Conservation (phyloP, 2,113 vertebrate genomes). For the Corydoras sp. region DNA sequence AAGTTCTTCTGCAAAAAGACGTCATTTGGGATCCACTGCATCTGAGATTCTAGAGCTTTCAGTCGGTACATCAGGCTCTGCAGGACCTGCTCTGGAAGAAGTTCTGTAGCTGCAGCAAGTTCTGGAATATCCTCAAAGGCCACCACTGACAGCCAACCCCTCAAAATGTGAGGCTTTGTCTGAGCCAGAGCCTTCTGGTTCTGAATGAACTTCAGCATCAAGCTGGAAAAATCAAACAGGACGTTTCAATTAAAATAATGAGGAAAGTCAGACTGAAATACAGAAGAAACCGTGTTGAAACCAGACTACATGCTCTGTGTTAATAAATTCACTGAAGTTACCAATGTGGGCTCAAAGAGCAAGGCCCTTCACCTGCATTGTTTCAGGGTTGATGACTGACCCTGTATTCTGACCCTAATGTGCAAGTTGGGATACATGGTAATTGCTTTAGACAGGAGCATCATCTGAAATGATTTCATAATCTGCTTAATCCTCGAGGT, state of each 20-base stretch:
- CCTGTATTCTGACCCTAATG: no score
- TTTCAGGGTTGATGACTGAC: no score
- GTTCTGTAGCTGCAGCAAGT: slow-evolving; percentile 27
- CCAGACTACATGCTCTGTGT: no score
- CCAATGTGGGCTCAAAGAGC: no score
- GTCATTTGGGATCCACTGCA: background rate
- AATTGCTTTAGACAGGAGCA: no score
- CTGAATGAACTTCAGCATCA: slow-evolving; percentile 44
- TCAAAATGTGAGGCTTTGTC: slow-evolving; percentile 48
- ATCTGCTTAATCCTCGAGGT: no score
- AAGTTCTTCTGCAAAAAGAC: background rate
- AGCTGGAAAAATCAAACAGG: slow-evolving; percentile 37
- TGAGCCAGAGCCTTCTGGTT: background rate
- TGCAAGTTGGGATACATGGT: no score
- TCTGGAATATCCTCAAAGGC: slow-evolving; percentile 50
- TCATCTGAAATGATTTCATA: no score
- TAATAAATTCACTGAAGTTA: no score
- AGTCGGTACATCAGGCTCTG: slow-evolving; percentile 59
- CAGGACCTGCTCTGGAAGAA: slow-evolving; percentile 48
- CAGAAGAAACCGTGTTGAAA: no score
- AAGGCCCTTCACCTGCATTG: no score
- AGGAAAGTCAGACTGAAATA: background rate
- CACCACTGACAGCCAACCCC: slow-evolving; percentile 58
- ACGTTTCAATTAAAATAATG: background rate
- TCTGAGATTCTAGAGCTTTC: background rate